Evolutionary conservation across 2,888 invertebrate genomes (phyloP), one percentile per base, ranked within the genome.

Genomic region (Brenthis daphne): DNA sequence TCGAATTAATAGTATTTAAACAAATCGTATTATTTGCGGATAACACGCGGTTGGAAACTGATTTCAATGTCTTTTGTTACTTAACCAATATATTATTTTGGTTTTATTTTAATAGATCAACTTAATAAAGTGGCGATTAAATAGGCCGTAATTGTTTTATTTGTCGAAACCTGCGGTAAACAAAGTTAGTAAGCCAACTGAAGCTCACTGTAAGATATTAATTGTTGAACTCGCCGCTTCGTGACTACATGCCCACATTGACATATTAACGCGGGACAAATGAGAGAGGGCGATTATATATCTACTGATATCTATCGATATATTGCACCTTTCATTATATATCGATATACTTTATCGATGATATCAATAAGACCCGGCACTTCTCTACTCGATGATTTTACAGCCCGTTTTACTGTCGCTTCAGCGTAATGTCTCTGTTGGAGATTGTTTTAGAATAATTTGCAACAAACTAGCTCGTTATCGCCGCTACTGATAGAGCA

Each of bases 241-340:
- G 77, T 82, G 82, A 80, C 80, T 79, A 65, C 76, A 76, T 65
- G 73, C 74, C 73, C 72, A 70, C 78, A 86, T 86, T 86, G 83
- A 81, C 84, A 85, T 85, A 86, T 84, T 84, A 85, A 82, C 79
- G 76, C 77, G 75, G 71, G 77, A 81, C 80, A 79, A 85, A 82
- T 77, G 78, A 77, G 79, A 77, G 76, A 43, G 11, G 37, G 37
- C 11, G 2, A 43, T 43, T 43, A 43, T 43, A 2, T 43, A 43
- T 43, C 37, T 43, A 43, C 80, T 77, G 72, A 77, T 72, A 75
- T 29, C 74, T 75, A 64, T 67, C 55, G 64, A 55, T 65, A 48
- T 43, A 43, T 43, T 43, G 11, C 37, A 43, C 37, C 37, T 43
- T 11, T 43, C 37, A 43, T 11, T 43, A 43, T 29, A 29, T 43